Evolutionary conservation across 1,140 invertebrate genomes (phyloP), one percentile per base, ranked within the genome.

Genomic region (Saccostrea cuccullata): DNA sequence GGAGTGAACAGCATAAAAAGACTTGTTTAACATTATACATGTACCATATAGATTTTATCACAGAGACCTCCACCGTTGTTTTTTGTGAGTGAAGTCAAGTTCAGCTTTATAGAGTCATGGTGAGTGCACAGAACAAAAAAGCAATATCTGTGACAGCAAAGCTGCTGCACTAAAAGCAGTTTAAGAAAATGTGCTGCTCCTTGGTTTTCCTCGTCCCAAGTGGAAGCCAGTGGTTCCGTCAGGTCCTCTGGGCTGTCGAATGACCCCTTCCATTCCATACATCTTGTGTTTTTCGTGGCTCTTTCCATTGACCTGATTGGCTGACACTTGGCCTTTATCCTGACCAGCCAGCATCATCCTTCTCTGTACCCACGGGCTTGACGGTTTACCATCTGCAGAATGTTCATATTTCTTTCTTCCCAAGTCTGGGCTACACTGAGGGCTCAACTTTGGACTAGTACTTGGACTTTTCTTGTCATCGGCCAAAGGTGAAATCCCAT

Each of bases 181-280:
- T 87, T 86, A 92, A 15, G 91, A 90, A 88, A 93, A 89, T 26
- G 92, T 93, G 88, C 90, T 91, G 87, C 92, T 93, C 84, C 92
- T 90, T 84, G 93, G 92, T 89, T 93, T 94, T 13, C 93, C 93
- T 86, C 93, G 87, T 9, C 93, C 93, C 26, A 93, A 83, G 89
- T 93, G 92, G 89, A 98, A 98, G 55, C 98, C 98, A 84, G 96
- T 96, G 40, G 97, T 97, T 36, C 97, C 97, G 95, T 98, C 97
- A 5, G 98, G 98, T 11, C 97, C 98, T 87, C 96, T 96, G 0
- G 98, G 98, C 94, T 97, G 96, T 58, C 98, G 96, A n/a, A 97
- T 95, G 20, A 97, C 96, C 90, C 97, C 97, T 82, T 97, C 97
- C 23, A 93, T 91, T 85, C 94, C 92, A 64, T 91, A 88, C 90